Percentiles rank a stretch among this genome's conserved stretches.
Conservation (phyloP, 2,797 vertebrate species). For the Xenops minutus region DNA sequence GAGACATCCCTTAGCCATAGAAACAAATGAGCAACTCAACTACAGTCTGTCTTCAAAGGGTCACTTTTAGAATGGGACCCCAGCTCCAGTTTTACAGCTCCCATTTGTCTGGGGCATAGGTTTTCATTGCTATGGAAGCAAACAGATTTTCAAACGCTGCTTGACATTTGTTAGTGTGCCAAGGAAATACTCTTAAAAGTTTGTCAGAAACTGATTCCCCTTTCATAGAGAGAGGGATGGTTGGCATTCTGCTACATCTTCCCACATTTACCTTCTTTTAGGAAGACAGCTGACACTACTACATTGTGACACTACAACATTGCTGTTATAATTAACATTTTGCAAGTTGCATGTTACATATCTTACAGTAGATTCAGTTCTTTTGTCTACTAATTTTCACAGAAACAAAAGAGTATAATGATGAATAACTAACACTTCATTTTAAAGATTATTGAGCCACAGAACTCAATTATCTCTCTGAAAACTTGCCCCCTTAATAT, state of each 20-base stretch:
- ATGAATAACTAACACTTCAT: not conserved
- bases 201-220: not conserved
- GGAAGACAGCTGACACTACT: not conserved
- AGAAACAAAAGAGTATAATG: not conserved
- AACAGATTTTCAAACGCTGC: not conserved
- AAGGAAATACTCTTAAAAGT: not conserved
- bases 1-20: not conserved
- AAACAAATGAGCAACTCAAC: not conserved
- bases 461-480: not conserved
- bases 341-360: not conserved
- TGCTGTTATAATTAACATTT: not conserved
- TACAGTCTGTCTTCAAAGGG: not conserved
- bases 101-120: not conserved
- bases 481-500: not conserved
- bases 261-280: slow-evolving; percentile 41
- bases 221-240: not conserved
- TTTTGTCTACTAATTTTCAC: not conserved
- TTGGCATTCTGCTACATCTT: slow-evolving; percentile 8
- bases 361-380: not conserved
- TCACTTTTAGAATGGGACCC: slow-evolving; percentile 6
- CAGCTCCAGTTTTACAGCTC: slow-evolving; percentile 9
- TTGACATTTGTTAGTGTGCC: not conserved
- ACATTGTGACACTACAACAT: not conserved
- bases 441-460: not conserved
- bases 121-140: slow-evolving; percentile 43